Evolutionary conservation across 2,888 invertebrate species (phyloP), one percentile per base, ranked within the genome.

Genomic region (Acanthoscelides obtectus): DNA sequence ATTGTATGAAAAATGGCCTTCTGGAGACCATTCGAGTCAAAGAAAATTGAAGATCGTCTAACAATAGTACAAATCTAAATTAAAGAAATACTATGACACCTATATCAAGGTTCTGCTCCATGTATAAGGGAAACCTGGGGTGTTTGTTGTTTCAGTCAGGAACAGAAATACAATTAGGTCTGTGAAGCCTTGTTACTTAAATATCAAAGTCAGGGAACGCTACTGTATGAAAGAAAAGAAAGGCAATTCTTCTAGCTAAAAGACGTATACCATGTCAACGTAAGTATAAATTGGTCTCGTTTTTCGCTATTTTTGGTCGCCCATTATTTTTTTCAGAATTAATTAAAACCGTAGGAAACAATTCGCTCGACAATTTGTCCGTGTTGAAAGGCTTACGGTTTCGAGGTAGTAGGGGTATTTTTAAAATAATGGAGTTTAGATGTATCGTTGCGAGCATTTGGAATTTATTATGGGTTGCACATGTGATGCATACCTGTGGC

Each of bases 241-340:
- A 45, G 45, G 17, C 45, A 45, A 45, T 6, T 6, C 45, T 45
- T 45, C 45, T 45, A 45, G 12, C 67, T 66, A 68, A 72, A 67
- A 73, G 68, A 73, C 71, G 69, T 70, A 70, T 72, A 64, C 64
- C 64, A 69, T 73, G 74, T 73, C 73, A 74, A 71, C 70, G 66
- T 45, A 71, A 45, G 64, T 71, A 73, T 72, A 73, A 74, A 73
- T 73, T 70, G 74, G 64, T 25, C 67, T 70, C 17, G 27, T 73
- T 74, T 45, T 45, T 70, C 66, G 70, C 70, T 74, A 74, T 74
- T 74, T 74, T 74, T 73, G 71, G 73, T 69, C 69, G 66, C 72
- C 45, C 72, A 73, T 73, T 73, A 74, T 74, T 74, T 74, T n/a
- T 45, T 72, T 45, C 67, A 69, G 71, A 73, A 73, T 72, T 74